A percentile compares a stretch with the other conserved stretches of the same genome.
Evolutionary conservation across 2,888 invertebrate genomes (phyloP).

Genomic region (Siphonodentalium dalli): DNA sequence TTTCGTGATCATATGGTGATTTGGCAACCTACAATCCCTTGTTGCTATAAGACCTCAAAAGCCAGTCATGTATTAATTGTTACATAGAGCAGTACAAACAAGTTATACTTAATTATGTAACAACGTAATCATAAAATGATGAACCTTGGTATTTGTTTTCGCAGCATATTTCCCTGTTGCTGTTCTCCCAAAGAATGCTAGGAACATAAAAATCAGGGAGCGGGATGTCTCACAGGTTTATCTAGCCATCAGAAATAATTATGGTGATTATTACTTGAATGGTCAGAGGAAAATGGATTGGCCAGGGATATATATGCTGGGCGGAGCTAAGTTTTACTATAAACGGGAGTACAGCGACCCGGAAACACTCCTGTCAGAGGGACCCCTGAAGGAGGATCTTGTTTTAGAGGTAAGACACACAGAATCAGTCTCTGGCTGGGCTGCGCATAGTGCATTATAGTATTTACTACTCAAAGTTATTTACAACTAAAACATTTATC

Average conservation of each 20-base stretch:
- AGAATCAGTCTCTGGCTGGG: background rate
- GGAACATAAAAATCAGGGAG: slow-evolving; percentile 73
- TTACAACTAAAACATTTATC: background rate
- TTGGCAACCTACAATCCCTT: background rate
- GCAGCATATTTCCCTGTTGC: slow-evolving; percentile 51
- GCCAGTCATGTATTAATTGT: background rate
- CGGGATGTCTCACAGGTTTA: slow-evolving; percentile 86
- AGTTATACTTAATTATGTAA: background rate
- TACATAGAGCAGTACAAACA: background rate
- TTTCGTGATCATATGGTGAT: background rate
- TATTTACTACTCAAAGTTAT: background rate
- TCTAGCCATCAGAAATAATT: slow-evolving; percentile 84
- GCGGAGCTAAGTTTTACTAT: slow-evolving; percentile 88
- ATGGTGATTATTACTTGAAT: slow-evolving; percentile 88
- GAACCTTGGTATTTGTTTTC: slow-evolving; percentile 2
- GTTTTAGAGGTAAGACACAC: slow-evolving; percentile 78
- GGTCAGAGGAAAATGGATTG: slow-evolving; percentile 95
- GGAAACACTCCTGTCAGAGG: slow-evolving; percentile 84
- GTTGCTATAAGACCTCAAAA: background rate
- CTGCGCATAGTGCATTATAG: background rate
- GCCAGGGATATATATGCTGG: slow-evolving; percentile 80
- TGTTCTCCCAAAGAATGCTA: slow-evolving; percentile 43
- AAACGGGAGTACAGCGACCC: slow-evolving; percentile 73
- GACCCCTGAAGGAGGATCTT: slow-evolving; percentile 87
- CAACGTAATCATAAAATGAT: background rate